Conservation (phyloP, 2,113 vertebrate genomes). For the Melanocharis versteri region DNA sequence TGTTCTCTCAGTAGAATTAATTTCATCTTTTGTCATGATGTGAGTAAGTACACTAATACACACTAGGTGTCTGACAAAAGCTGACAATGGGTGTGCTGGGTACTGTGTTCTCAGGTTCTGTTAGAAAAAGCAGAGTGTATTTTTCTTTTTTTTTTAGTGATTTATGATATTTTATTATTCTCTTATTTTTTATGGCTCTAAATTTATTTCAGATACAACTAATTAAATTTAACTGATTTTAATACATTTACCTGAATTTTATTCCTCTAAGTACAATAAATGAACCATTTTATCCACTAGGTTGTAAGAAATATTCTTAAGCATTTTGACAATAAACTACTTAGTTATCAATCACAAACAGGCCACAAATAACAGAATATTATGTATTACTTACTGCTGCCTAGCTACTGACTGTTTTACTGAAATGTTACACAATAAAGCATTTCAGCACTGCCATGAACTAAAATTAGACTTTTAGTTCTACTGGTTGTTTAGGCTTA, state of each 20-base stretch:
- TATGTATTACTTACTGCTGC: not conserved
- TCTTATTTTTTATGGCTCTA: not conserved
- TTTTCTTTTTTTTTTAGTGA: not conserved
- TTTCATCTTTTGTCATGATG: not conserved
- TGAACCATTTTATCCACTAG: not conserved
- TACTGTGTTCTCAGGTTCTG: not conserved
- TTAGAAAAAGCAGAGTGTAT: not conserved
- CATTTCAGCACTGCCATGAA: not conserved
- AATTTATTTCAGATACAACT: not conserved
- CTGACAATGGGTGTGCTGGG: not conserved
- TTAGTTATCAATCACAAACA: not conserved
- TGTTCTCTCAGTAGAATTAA: not conserved
- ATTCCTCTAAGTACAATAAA: not conserved
- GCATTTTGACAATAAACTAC: not conserved
- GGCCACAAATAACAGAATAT: not conserved
- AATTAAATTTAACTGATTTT: not conserved
- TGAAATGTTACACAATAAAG: not conserved
- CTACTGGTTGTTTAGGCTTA: not conserved
- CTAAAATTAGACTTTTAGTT: not conserved
- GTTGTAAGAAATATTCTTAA: not conserved
- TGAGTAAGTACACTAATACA: not conserved
- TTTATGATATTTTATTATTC: not conserved
- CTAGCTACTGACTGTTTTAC: not conserved
- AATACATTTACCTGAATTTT: not conserved
- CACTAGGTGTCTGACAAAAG: not conserved